Evolutionary conservation across 2,888 invertebrate genomes (phyloP).

Genomic region (Pristionchus japonicus): DNA sequence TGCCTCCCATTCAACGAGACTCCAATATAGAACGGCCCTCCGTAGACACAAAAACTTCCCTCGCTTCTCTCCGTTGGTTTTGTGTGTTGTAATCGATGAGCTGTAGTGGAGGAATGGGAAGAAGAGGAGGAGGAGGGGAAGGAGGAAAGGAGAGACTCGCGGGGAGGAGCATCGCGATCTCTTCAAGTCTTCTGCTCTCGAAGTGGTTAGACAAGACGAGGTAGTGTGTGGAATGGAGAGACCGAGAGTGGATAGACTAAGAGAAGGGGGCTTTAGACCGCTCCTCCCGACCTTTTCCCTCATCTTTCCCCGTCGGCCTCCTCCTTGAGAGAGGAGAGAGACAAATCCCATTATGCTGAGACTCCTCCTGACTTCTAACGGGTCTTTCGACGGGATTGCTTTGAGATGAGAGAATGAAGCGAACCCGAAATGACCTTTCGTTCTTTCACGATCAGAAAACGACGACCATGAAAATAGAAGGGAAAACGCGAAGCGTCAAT

Average conservation of each 20-base stretch:
- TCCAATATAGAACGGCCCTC: not conserved
- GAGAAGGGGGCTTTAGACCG: not conserved
- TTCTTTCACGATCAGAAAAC: too few species aligned
- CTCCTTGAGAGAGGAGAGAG: not conserved
- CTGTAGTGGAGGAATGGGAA: not conserved
- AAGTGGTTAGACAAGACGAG: not conserved
- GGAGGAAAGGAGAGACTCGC: not conserved
- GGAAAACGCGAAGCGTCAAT: not conserved
- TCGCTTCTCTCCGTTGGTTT: slow-evolving; percentile 16
- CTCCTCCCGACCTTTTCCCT: not conserved
- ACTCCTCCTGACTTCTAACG: not conserved
- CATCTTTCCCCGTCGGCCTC: not conserved
- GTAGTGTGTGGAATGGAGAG: not conserved
- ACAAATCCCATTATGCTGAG: slow-evolving; percentile 27
- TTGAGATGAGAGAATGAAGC: not conserved
- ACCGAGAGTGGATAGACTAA: not conserved
- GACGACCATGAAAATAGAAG: too few species aligned
- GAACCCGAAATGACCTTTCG: too few species aligned
- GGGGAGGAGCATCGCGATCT: not conserved
- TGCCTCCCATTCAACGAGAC: not conserved
- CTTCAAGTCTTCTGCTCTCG: not conserved
- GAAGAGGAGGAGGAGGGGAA: not conserved
- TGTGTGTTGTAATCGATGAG: slow-evolving; percentile 34
- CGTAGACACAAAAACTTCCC: not conserved
- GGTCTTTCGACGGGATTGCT: not conserved